These are phyloP conservation scores for Sinonovacula constricta DNA, from an alignment of 1,140 invertebrate species.

Conservation along the genomic window DNA sequence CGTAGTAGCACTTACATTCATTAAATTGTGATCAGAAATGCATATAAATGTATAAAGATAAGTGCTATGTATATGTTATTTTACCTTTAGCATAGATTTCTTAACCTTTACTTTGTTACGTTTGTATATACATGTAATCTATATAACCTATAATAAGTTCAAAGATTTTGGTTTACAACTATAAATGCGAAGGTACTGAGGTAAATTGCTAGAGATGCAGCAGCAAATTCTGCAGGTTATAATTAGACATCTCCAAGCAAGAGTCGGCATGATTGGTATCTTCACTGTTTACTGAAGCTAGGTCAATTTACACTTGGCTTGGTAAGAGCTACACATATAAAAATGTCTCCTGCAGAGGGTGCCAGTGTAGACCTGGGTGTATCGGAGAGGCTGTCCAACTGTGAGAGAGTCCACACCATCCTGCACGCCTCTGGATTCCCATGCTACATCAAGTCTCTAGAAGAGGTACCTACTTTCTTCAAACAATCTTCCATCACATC, in stretches of 20 bases:
- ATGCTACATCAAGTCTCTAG: slow-evolving; percentile 62
- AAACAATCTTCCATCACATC: no score
- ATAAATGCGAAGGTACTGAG: neutral
- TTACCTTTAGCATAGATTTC: no score
- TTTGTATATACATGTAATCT: no score
- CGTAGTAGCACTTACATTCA: no score
- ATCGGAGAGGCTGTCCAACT: slow-evolving; percentile 44
- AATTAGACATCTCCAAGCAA: neutral
- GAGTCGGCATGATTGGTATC: neutral
- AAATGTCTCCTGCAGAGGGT: slow-evolving; percentile 63
- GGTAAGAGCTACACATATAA: no score
- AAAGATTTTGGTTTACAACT: no score
- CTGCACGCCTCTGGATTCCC: slow-evolving; percentile 61
- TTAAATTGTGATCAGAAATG: no score
- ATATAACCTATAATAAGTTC: no score
- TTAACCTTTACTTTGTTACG: no score
- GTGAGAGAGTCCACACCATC: slow-evolving; percentile 52
- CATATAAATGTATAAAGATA: no score
- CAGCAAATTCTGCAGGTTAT: neutral
- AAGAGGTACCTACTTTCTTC: no score
- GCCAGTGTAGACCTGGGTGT: slow-evolving; percentile 47
- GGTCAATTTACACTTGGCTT: neutral
- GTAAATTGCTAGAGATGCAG: neutral
- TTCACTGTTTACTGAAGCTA: neutral
- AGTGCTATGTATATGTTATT: no score